These are phyloP conservation scores for Triplophysa bombifrons DNA, from an alignment of 2,797 vertebrate species.

Conservation along the genomic window DNA sequence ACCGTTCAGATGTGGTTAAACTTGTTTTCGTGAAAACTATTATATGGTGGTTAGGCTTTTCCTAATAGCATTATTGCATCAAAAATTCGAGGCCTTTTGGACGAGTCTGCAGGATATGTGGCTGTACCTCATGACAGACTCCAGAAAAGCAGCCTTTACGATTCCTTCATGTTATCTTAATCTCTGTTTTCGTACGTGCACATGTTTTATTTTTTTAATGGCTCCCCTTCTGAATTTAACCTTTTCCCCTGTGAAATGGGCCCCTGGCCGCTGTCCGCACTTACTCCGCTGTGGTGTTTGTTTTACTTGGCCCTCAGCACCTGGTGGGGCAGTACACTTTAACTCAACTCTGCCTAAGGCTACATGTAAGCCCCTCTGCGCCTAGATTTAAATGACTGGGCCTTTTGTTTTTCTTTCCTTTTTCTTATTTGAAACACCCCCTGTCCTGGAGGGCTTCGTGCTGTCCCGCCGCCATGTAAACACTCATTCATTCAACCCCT, in stretches of 20 bases:
- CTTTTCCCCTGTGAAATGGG: constrained; percentile 63
- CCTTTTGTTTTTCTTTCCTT: constrained; percentile 60
- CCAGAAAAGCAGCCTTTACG: constrained; percentile 49
- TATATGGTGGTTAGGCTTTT: background rate
- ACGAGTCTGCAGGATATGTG: constrained; percentile 1
- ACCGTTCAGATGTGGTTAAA: constrained; percentile 61
- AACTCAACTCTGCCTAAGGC: constrained; percentile 73
- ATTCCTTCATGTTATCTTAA: constrained; percentile 52
- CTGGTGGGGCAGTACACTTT: constrained; percentile 75
- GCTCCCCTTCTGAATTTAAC: constrained; percentile 66
- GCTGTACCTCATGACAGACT: constrained; percentile 9
- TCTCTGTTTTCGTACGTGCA: constrained; percentile 41
- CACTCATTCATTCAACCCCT: constrained; percentile 58
- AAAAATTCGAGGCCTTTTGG: too few relatives aligned
- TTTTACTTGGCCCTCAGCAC: constrained; percentile 80
- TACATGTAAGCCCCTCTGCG: constrained; percentile 75
- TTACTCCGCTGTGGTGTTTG: constrained; percentile 73
- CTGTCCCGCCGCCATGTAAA: constrained; percentile 73
- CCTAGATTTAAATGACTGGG: constrained; percentile 63
- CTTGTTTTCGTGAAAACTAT: constrained; percentile 2
- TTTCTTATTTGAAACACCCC: constrained; percentile 57
- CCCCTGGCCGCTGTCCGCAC: constrained; percentile 64
- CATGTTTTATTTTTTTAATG: constrained; percentile 59
- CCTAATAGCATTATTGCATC: background rate
- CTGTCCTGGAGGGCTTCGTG: constrained; percentile 68